phyloP scores from a whole-genome alignment of 1,140 invertebrate species.

The Bombus soroeensis region DNA sequence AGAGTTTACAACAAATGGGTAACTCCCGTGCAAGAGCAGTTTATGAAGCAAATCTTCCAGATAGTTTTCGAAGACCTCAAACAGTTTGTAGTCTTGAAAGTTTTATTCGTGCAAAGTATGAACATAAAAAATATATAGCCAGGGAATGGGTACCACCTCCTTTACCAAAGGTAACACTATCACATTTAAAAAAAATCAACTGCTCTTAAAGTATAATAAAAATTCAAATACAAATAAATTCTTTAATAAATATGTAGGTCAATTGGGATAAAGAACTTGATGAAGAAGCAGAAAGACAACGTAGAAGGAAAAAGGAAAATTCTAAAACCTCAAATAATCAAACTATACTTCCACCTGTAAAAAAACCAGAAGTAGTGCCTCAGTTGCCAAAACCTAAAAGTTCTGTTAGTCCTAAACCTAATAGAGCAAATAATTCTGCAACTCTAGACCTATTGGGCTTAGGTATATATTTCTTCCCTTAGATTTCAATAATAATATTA shows the following conservation, averaged over 20 bases:
- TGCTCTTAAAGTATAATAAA: background rate
- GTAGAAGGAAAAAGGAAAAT: slow-evolving; percentile 89
- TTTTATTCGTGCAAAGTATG: slow-evolving; percentile 99
- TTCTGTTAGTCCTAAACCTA: slow-evolving; percentile 89
- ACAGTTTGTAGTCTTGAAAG: slow-evolving; percentile 96
- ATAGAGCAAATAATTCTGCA: slow-evolving; percentile 83
- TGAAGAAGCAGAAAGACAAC: slow-evolving; percentile 92
- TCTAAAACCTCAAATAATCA: slow-evolving; percentile 79
- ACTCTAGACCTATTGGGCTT: slow-evolving; percentile 86
- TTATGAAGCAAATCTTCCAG: slow-evolving; percentile 98
- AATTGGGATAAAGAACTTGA: slow-evolving; percentile 93
- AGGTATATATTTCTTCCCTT: slow-evolving; percentile 74
- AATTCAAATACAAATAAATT: background rate
- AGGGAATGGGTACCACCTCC: slow-evolving; percentile 96
- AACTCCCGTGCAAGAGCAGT: slow-evolving; percentile 98
- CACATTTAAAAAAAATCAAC: background rate
- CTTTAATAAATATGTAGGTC: slow-evolving; percentile 72
- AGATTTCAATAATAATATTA: background rate
- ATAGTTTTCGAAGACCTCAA: slow-evolving; percentile 96
- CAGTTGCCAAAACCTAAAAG: slow-evolving; percentile 84
- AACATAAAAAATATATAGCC: slow-evolving; percentile 98
- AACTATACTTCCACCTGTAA: slow-evolving; percentile 76
- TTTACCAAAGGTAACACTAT: slow-evolving; percentile 87
- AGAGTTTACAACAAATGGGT: slow-evolving; percentile 98
- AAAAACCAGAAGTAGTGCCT: slow-evolving; percentile 82